Evolutionary conservation across 2,888 invertebrate genomes (phyloP), one percentile per base, ranked within the genome.

Genomic region (Platerodrilus igneus): DNA sequence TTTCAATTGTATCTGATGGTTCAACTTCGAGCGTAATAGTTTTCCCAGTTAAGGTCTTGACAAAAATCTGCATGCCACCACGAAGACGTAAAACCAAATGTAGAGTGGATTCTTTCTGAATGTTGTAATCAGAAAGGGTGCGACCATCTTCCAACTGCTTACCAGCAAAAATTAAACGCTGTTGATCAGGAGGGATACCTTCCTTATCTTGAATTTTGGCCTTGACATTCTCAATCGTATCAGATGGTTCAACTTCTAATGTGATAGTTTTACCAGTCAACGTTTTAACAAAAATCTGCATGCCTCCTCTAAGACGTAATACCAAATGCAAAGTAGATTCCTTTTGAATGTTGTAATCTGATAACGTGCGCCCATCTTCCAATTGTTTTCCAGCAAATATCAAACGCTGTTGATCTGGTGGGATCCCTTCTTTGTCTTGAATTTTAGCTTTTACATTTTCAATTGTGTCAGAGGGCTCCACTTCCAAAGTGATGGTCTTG

Each of bases 161-260:
- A 44, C 92, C 92, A 60, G 90, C 89, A 63, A 91, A 90, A 65
- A 90, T 89, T 59, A 89, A 73, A 66, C 89, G 78, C 64, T 90
- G 89, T 66, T 89, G 88, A 67, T 89, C 89, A 55, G 89, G 89
- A 1, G 89, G 89, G 56, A 90, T 89, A 32, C 89, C 90, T 65
- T 90, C 90, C 67, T 90, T 90, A 55, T 90, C 88, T 62, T 90
- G 88, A 54, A 90, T 89, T 64, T 90, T 90, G 0, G 87, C 86
- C 66, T 93, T 93, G 13, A 93, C 91, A 80, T 93, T 91, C 71
- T 92, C 91, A 57, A 93, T 92, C 5, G 89, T 87, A 64, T 92
- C 91, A 1, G 88, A 87, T 33, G 91, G 84, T 55, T 79, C 78
- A 1, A 75, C 73, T 55, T 74, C 74, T 1, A 74, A 46, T 0